Evolutionary conservation across 2,113 vertebrate genomes (phyloP), one percentile per base, ranked within the genome.

Genomic region (Panthera tigris): DNA sequence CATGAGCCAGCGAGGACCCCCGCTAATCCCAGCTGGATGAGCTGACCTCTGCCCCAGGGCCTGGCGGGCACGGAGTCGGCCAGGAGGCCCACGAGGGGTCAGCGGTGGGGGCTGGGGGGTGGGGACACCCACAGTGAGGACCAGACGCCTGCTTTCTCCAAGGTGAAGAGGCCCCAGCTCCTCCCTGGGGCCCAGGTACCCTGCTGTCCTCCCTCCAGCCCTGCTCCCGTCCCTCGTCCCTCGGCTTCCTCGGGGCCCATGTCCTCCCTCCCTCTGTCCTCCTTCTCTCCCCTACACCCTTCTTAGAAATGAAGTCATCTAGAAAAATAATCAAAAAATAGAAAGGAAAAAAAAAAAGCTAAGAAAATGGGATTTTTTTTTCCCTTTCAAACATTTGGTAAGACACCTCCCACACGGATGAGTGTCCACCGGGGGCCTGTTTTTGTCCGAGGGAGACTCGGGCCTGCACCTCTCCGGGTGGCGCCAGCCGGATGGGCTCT

Each of bases 261-360:
- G 73, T 27, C n/a, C 89, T 45, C 65, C 86, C 92, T 52, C 90
- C 84, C 48, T n/a, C 81, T 45, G 18, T 85, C 87, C 74, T 91
- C 79, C 76, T 81, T 48, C 89, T 85, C 82, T 89, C 45, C 57
- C 55, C 95, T 91, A 55, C 89, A 95, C 87, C 74, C 95, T 97
- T 97, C 96, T 96, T 95, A 96, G 96, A 96, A 97, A 94, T 98
- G 97, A 98, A 98, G 97, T 98, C 98, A 98, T 97, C 97, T 96
- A 95, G 97, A 98, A 97, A 98, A 97, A 97, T 98, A 97, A 97
- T 96, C 97, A 97, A 96, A 98, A 98, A 98, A 97, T 98, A 98
- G 97, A 97, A 94, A 94, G 66, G 41, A 65, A 86, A 79, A 96
- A 98, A 98, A 97, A 97, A 94, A 92, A 81, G 29, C 92, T 79